Conservation (phyloP, 35 echinoderm and acorn worm genomes). For the Heliocidaris erythrogramma region DNA sequence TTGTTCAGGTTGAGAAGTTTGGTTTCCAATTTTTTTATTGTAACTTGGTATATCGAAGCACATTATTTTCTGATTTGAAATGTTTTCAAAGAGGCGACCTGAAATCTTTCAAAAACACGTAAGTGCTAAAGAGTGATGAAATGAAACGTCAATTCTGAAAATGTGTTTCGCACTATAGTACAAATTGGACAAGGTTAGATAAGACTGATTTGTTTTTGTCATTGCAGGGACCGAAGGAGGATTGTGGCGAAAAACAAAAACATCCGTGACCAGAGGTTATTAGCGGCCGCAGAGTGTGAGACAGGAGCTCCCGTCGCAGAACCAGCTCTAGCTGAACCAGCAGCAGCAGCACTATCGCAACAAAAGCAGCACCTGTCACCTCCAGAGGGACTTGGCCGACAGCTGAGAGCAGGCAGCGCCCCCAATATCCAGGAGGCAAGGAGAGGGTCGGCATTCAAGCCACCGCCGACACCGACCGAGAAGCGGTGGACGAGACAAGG, state of each 20-base stretch:
- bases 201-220: neutral
- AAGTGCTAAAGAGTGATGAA: too few relatives aligned
- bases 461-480: constrained; percentile 60
- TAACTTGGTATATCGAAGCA: neutral
- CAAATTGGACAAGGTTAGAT: too few relatives aligned
- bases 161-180: too few relatives aligned
- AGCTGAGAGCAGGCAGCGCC: constrained; percentile 29
- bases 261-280: constrained; percentile 54
- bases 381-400: constrained; percentile 16
- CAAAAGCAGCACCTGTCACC: neutral
- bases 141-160: too few relatives aligned
- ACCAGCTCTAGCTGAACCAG: neutral
- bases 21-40: neutral
- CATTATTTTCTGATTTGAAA: neutral
- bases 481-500: constrained; percentile 61
- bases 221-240: constrained; percentile 57
- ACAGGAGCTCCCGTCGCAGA: constrained; percentile 27
- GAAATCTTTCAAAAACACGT: too few relatives aligned
- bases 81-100: too few relatives aligned
- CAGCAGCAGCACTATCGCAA: neutral
- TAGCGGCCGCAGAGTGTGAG: constrained; percentile 52
- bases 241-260: constrained; percentile 49
- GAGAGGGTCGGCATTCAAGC: constrained; percentile 60
- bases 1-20: neutral
- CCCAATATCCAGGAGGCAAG: constrained; percentile 58